Conservation (phyloP, 2,888 invertebrate genomes). For the Neoitamus cyanurus region DNA sequence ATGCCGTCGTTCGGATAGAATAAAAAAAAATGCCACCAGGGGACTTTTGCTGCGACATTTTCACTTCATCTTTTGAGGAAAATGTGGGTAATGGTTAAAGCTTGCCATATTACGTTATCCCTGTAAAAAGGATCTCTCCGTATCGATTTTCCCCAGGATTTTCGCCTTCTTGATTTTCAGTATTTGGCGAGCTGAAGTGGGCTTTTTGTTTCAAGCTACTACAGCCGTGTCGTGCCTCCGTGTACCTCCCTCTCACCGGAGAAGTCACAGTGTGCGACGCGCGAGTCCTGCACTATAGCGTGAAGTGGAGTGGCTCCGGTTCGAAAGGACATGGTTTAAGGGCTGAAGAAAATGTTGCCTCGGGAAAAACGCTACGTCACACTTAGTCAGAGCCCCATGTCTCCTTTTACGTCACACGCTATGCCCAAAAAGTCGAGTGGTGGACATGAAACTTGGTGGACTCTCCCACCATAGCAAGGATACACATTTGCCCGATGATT, state of each 20-base stretch:
- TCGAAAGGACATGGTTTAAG: not conserved
- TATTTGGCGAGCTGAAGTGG: slow-evolving; percentile 17
- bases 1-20: not conserved
- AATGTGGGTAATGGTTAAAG: slow-evolving; percentile 20
- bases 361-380: not conserved
- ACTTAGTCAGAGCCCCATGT: not conserved
- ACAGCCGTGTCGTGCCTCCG: not conserved
- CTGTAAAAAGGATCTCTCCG: slow-evolving; percentile 19
- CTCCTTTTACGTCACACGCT: slow-evolving; percentile 28
- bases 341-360: not conserved
- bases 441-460: not conserved
- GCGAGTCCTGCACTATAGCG: not conserved
- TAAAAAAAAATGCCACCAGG: not conserved
- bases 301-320: not conserved
- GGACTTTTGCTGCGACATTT: slow-evolving; percentile 21
- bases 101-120: slow-evolving; percentile 13
- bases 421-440: not conserved
- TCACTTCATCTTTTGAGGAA: not conserved
- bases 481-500: slow-evolving; percentile 33
- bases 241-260: not conserved
- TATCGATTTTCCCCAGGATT: slow-evolving; percentile 38
- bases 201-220: slow-evolving; percentile 25
- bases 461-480: not conserved
- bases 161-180: slow-evolving; percentile 34
- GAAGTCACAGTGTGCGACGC: not conserved